These are phyloP conservation scores for Hydrochoerus hydrochaeris DNA, from an alignment of 2,113 vertebrate species.

Conservation along the genomic window DNA sequence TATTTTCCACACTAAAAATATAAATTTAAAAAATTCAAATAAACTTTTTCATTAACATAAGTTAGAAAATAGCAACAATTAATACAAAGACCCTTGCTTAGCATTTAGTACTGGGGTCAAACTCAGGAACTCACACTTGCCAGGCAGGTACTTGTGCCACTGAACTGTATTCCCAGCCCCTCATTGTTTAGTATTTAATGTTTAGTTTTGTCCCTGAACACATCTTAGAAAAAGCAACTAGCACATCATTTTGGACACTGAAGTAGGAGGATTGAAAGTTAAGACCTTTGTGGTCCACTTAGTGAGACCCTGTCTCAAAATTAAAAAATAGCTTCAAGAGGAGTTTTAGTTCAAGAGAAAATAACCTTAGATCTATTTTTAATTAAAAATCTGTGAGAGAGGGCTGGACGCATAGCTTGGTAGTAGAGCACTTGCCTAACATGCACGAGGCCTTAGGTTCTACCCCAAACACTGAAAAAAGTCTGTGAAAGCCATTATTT, in stretches of 20 bases:
- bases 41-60: conserved; percentile 37
- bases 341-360: conserved; percentile 44
- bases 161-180: no score
- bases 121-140: no score
- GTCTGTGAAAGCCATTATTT: not conserved
- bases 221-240: conserved; percentile 48
- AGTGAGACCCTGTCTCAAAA: not conserved
- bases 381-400: not conserved
- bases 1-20: conserved; percentile 31
- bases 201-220: conserved; percentile 33
- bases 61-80: not conserved
- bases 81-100: not conserved
- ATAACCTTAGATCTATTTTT: conserved; percentile 36
- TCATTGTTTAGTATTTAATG: not conserved
- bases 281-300: no score
- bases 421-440: not conserved
- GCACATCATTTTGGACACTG: not conserved
- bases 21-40: conserved; percentile 41
- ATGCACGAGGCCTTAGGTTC: not conserved
- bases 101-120: not conserved
- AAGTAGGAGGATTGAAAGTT: not conserved
- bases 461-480: not conserved
- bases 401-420: not conserved
- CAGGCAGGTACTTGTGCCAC: no score
- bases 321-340: conserved; percentile 28